These are phyloP conservation scores for Baryphthengus martii DNA, from an alignment of 2,113 vertebrate species.

Conservation along the genomic window DNA sequence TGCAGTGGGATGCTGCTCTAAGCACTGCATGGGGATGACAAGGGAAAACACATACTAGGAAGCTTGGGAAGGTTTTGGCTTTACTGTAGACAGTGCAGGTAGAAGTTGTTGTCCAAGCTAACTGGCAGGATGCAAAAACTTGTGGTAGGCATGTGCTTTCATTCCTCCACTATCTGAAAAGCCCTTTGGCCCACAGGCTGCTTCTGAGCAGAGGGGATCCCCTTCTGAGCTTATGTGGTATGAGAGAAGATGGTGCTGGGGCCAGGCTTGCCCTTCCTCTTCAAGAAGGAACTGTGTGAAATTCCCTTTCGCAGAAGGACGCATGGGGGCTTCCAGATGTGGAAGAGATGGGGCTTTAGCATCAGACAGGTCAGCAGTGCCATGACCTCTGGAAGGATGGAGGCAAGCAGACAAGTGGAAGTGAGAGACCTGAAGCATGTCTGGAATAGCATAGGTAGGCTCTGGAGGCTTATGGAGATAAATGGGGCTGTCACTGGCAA, in stretches of 20 bases:
- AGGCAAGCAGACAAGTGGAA: not conserved
- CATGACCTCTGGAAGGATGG: not conserved
- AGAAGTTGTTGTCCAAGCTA: not conserved
- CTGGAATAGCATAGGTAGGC: not conserved
- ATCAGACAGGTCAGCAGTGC: not conserved
- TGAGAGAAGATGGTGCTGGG: not conserved
- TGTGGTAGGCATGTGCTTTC: rapidly evolving
- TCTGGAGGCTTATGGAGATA: not conserved
- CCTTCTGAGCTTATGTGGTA: not conserved
- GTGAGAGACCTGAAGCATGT: not conserved
- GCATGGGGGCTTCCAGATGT: not conserved
- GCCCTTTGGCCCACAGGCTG: not conserved
- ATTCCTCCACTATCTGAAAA: not conserved
- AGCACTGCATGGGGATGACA: not conserved
- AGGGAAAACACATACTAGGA: not conserved
- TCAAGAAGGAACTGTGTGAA: not conserved
- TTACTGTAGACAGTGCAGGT: not conserved
- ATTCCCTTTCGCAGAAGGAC: not conserved
- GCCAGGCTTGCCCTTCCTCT: not conserved
- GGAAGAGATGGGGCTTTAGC: not conserved
- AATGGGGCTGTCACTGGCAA: not conserved
- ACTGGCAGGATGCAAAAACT: not conserved
- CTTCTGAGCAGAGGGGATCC: not conserved
- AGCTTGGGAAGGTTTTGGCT: not conserved
- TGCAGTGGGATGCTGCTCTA: not conserved